A percentile compares a stretch with the other conserved stretches of the same genome.
phyloP scores from a whole-genome alignment of 2,797 vertebrate genomes.

The Platyrinchus mystaceus region DNA sequence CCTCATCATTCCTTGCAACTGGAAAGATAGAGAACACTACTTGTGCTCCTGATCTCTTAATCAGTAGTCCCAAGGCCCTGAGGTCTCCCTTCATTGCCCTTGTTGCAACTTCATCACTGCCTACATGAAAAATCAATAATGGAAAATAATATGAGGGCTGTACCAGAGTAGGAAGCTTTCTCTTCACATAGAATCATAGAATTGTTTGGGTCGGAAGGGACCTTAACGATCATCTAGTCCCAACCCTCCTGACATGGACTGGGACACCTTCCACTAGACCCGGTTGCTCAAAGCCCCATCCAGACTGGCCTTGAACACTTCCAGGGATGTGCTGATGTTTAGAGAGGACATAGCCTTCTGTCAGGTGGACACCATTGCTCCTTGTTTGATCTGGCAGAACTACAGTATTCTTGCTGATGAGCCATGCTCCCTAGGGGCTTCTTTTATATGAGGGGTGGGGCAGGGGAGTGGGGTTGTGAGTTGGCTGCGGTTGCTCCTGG shows the following conservation, averaged over 20 bases:
- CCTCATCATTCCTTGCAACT: neutral
- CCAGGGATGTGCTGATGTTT: neutral
- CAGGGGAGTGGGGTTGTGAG: neutral
- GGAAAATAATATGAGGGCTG: neutral
- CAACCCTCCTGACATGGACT: too few relatives aligned
- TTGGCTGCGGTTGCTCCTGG: neutral
- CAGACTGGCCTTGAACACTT: neutral
- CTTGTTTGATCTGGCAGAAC: neutral
- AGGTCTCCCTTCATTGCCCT: neutral
- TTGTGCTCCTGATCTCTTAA: neutral
- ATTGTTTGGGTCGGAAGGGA: neutral
- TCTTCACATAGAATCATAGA: neutral
- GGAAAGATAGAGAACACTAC: neutral
- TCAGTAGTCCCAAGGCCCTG: neutral
- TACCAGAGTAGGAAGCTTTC: neutral
- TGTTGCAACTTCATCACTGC: neutral
- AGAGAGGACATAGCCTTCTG: neutral
- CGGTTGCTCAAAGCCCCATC: neutral
- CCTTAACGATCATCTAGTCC: too few relatives aligned
- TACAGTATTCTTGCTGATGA: neutral
- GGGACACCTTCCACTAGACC: too few relatives aligned
- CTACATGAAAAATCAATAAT: neutral
- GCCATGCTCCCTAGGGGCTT: neutral
- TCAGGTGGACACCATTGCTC: neutral
- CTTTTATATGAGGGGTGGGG: neutral